phyloP scores from a whole-genome alignment of 1,140 invertebrate genomes.

The Acyrthosiphon pisum region DNA sequence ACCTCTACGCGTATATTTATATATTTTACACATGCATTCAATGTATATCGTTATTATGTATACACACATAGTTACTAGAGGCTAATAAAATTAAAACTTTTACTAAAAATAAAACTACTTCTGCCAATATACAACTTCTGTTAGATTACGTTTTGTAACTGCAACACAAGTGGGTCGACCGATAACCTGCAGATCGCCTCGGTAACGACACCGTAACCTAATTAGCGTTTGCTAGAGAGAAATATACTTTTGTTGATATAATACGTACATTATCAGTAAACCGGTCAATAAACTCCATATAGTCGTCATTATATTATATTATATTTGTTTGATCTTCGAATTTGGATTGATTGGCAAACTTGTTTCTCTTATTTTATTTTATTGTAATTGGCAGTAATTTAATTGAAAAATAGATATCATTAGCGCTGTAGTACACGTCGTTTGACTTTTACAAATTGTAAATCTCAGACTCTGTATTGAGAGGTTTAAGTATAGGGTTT shows the following conservation, averaged over 20 bases:
- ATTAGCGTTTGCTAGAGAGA: conserved; percentile 10
- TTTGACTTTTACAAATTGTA: conserved; percentile 25
- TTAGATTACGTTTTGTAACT: conserved; percentile 13
- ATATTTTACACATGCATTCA: background rate
- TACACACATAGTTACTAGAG: background rate
- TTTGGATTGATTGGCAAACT: conserved; percentile 24
- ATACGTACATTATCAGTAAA: conserved; percentile 22
- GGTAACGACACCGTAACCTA: conserved; percentile 38
- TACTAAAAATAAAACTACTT: background rate
- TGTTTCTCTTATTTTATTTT: background rate
- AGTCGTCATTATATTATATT: background rate
- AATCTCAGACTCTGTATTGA: background rate
- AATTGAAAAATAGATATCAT: conserved; percentile 12
- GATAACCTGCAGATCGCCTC: conserved; percentile 26
- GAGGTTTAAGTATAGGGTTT: background rate
- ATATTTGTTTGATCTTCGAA: background rate
- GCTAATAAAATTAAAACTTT: background rate
- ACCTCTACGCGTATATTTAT: background rate
- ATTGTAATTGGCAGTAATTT: conserved; percentile 10
- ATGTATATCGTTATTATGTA: background rate
- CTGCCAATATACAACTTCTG: background rate
- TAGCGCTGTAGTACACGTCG: background rate
- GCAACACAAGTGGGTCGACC: conserved; percentile 7
- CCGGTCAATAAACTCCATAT: conserved; percentile 9
- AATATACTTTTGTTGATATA: conserved; percentile 18